Conservation (phyloP, 1,140 invertebrate genomes). For the Ptiloglossa arizonensis region DNA sequence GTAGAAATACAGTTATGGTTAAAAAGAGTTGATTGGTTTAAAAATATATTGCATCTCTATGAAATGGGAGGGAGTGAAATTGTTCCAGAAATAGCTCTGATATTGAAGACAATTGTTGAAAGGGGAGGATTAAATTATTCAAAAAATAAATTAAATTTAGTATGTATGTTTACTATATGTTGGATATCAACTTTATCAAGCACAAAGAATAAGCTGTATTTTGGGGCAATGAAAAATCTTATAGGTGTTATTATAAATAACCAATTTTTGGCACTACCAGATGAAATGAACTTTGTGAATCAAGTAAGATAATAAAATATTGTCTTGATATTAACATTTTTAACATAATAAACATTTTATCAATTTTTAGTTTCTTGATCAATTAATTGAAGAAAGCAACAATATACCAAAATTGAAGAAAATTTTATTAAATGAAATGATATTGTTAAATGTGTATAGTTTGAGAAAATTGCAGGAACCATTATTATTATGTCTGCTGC, state of each 20-base stretch:
- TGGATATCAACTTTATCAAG: constrained; percentile 67
- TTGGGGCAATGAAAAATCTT: constrained; percentile 60
- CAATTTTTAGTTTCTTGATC: constrained; percentile 61
- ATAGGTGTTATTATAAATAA: constrained; percentile 58
- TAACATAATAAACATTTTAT: constrained; percentile 5
- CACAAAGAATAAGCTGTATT: constrained; percentile 70
- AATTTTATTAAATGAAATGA: constrained; percentile 65
- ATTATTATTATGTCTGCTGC: constrained; percentile 67
- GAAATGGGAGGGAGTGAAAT: constrained; percentile 55
- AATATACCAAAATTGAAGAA: constrained; percentile 64
- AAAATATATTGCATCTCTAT: constrained; percentile 30
- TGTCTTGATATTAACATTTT: neutral
- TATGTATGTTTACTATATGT: constrained; percentile 60
- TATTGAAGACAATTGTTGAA: constrained; percentile 44
- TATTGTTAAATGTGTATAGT: constrained; percentile 37
- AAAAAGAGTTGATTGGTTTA: constrained; percentile 28
- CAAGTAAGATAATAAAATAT: constrained; percentile 56
- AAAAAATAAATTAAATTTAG: constrained; percentile 51
- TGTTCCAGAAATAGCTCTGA: constrained; percentile 48
- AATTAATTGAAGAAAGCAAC: constrained; percentile 67
- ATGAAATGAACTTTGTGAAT: constrained; percentile 23
- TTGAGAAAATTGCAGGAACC: constrained; percentile 48
- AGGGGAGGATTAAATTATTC: constrained; percentile 36
- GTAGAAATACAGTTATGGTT: constrained; percentile 26
- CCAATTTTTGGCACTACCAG: constrained; percentile 50